Evolutionary conservation across 2,888 invertebrate genomes (phyloP).

Genomic region (Heliconius charithonia): DNA sequence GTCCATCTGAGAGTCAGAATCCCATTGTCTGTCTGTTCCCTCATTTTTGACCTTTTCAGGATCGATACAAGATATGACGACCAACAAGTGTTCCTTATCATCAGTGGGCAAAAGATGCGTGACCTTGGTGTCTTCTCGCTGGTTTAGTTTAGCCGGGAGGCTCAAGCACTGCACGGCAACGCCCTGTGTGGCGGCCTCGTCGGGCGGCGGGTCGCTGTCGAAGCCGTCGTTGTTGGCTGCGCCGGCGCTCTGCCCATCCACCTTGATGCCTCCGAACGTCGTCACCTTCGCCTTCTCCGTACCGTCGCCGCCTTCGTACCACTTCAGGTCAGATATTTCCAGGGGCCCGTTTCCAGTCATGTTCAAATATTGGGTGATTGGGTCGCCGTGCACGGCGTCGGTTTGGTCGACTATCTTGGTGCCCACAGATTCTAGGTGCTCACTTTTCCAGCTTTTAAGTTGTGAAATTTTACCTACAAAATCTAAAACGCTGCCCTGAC

Average conservation of each 20-base stretch:
- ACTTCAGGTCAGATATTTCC: conserved; percentile 77
- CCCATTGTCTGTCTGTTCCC: conserved; percentile 59
- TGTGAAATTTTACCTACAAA: conserved; percentile 77
- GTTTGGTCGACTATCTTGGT: conserved; percentile 76
- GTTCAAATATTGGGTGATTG: conserved; percentile 73
- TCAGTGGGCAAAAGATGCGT: conserved; percentile 87
- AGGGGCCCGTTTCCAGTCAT: conserved; percentile 72
- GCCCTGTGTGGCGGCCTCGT: conserved; percentile 73
- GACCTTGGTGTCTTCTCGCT: conserved; percentile 80
- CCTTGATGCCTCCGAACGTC: conserved; percentile 66
- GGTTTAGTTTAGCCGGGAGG: conserved; percentile 78
- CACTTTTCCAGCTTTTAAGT: conserved; percentile 76
- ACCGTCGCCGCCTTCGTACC: conserved; percentile 75
- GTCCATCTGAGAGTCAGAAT: conserved; percentile 77
- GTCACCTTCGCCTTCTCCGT: conserved; percentile 73
- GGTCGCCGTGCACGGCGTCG: conserved; percentile 70
- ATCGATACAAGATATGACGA: conserved; percentile 79
- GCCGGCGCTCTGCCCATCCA: conserved; percentile 70
- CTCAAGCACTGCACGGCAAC: conserved; percentile 84
- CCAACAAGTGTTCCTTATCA: conserved; percentile 87
- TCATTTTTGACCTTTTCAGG: conserved; percentile 64
- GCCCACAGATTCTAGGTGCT: conserved; percentile 70
- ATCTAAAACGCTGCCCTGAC: conserved; percentile 71
- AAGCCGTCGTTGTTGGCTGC: conserved; percentile 78
- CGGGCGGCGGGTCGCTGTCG: conserved; percentile 75